These are phyloP conservation scores for Bombyx huttoni DNA, from an alignment of 2,888 invertebrate species.

Conservation along the genomic window DNA sequence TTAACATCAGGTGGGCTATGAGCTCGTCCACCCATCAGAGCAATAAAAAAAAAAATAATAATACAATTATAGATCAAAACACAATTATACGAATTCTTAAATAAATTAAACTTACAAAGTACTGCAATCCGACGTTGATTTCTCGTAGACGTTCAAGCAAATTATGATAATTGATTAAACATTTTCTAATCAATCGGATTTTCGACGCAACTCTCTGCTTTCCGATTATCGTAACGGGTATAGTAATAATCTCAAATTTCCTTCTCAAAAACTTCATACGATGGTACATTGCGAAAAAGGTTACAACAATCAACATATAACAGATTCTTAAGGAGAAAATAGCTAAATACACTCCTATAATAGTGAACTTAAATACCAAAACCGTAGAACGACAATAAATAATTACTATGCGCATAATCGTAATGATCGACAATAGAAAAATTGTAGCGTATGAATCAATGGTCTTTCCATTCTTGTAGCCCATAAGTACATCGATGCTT, in stretches of 20 bases:
- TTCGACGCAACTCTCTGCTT: neutral
- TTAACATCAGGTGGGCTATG: no score
- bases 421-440: neutral
- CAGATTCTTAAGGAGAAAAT: neutral
- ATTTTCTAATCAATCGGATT: neutral
- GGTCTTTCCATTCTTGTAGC: neutral
- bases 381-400: neutral
- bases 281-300: neutral
- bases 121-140: slow-evolving; percentile 1
- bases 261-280: neutral
- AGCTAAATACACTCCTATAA: neutral
- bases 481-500: neutral
- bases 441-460: neutral
- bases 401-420: neutral
- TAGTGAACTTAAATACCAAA: neutral
- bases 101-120: neutral
- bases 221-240: neutral
- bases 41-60: no score
- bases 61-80: no score
- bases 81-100: no score
- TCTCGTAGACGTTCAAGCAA: slow-evolving; percentile 3
- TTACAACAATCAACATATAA: neutral
- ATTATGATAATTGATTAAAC: slow-evolving; percentile 2
- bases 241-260: neutral
- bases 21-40: no score